Evolutionary conservation across 2,888 invertebrate species (phyloP), one percentile per base, ranked within the genome.

Genomic region (Gastracanthus pulcherrimus): DNA sequence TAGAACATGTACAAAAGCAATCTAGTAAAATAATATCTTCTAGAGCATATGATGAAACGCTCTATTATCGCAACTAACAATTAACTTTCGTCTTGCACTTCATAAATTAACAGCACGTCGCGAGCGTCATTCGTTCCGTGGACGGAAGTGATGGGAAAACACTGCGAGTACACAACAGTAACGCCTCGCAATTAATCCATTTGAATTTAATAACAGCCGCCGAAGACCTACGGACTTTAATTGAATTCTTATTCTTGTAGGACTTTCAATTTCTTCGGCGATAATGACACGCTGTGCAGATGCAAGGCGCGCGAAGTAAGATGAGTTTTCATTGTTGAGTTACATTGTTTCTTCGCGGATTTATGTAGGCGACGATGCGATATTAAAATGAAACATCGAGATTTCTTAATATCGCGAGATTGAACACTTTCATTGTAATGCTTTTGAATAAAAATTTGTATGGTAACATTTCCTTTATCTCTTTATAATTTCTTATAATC

Each of bases 241-340:
- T 41, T 74, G 48, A 72, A 72, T 58, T 72, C 58, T 60, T 45
- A 72, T 60, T 60, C 72, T 41, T 31, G n/a, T n/a, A 60, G 60
- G 31, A 74, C 60, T 74, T 74, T 34, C 62, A 72, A 74, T 74
- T 74, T 62, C 34, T 19, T 34, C 19, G 1, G 29, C 45, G 60
- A 41, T 71, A 45, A 45, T 51, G 19, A n/a, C 38, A 48, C 31
- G n/a, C n/a, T n/a, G n/a, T 3, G 62, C 19, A 19, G 4, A n/a
- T n/a, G 7, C 36, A 16, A 41, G 16, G 41, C 16, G 16, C 41
- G n/a, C n/a, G n/a, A n/a, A n/a, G n/a, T n/a, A n/a, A n/a, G 9
- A n/a, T n/a, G n/a, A n/a, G 19, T 64, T 64, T 64, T 64, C 36
- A 64, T 36, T 36, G 64, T 80, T 71, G 72, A 80, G 70, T 76